Evolutionary conservation across 2,113 vertebrate species (phyloP).

Genomic region (Charadrius vociferus): DNA sequence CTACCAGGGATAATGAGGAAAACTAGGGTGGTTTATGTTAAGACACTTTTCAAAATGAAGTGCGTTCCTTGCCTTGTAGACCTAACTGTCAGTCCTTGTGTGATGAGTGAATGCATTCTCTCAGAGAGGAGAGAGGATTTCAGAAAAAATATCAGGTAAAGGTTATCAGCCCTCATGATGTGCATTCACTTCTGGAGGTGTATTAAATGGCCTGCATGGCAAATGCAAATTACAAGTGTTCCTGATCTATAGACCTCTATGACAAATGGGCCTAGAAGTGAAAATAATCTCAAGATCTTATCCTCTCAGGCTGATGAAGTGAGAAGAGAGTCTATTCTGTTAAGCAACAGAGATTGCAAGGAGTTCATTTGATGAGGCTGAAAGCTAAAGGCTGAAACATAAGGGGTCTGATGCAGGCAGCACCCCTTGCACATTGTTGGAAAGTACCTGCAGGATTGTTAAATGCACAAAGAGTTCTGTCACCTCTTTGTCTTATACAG

Average conservation of each 20-base stretch:
- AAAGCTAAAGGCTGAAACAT: neutral
- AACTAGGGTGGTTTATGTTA: neutral
- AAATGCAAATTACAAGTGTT: neutral
- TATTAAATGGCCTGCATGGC: neutral
- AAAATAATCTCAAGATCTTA: constrained; percentile 26
- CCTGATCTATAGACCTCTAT: neutral
- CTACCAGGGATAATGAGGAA: neutral
- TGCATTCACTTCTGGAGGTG: neutral
- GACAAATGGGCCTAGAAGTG: neutral
- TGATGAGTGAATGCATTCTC: neutral
- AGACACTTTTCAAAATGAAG: neutral
- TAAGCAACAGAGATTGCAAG: neutral
- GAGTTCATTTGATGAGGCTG: neutral
- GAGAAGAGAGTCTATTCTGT: neutral
- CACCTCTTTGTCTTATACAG: neutral
- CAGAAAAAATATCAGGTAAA: neutral
- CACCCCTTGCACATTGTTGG: neutral
- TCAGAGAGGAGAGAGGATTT: neutral
- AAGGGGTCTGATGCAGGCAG: neutral
- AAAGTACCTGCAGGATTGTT: neutral
- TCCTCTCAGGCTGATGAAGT: neutral
- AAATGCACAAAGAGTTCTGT: neutral
- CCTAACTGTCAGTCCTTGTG: neutral
- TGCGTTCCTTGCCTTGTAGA: neutral
- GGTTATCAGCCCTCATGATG: neutral